phyloP scores from a whole-genome alignment of 2,797 vertebrate genomes.

The Sylvia borin region DNA sequence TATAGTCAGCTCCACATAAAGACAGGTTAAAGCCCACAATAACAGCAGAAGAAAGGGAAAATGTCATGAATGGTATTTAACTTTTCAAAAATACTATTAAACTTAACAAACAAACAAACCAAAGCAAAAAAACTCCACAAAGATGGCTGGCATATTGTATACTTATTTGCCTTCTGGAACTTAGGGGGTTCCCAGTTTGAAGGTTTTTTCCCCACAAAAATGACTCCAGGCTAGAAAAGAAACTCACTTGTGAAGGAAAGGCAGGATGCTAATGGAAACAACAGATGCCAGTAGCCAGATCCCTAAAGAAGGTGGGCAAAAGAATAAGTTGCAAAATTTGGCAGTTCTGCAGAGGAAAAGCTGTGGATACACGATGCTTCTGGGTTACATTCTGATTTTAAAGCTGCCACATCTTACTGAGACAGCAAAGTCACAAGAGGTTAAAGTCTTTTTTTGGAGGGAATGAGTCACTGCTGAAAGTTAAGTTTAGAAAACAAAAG shows the following conservation, averaged over 20 bases:
- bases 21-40: background rate
- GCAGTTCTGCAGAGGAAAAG: background rate
- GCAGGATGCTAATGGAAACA: background rate
- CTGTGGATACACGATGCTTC: background rate
- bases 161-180: background rate
- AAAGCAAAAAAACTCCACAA: background rate
- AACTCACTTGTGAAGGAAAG: background rate
- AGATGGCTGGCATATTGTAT: background rate
- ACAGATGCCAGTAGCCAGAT: background rate
- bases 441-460: background rate
- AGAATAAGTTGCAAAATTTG: background rate
- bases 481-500: conserved; percentile 5
- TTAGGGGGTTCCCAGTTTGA: background rate
- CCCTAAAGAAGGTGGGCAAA: background rate
- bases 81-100: background rate
- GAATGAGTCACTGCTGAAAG: background rate
- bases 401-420: background rate
- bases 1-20: background rate
- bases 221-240: background rate
- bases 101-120: background rate
- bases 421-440: background rate
- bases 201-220: background rate
- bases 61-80: background rate
- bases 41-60: background rate
- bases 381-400: background rate